Conservation (phyloP, 2,113 vertebrate genomes). For the Canis aureus region DNA sequence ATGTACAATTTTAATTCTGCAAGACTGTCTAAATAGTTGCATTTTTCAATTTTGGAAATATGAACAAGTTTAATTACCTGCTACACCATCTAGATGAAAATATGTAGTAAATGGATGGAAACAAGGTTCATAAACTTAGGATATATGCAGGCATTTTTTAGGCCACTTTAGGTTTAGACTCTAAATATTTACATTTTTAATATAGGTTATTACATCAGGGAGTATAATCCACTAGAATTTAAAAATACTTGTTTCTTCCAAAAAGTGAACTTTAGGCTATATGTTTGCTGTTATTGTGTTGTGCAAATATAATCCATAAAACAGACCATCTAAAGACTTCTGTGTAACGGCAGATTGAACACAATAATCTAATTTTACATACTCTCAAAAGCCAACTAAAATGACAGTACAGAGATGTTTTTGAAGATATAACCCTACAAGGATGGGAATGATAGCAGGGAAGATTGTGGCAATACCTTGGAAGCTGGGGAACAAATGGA, state of each 20-base stretch:
- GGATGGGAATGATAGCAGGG: not conserved
- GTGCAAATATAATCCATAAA: not conserved
- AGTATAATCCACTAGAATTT: constrained; percentile 7
- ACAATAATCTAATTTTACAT: not conserved
- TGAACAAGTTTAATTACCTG: not conserved
- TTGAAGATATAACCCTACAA: not conserved
- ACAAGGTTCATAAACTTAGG: not conserved
- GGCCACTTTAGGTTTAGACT: not conserved
- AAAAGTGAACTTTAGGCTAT: not conserved
- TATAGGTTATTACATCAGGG: not conserved
- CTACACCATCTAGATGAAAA: not conserved
- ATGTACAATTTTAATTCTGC: not conserved
- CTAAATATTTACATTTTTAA: not conserved
- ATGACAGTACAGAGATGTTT: not conserved
- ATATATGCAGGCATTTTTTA: not conserved
- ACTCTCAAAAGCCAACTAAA: not conserved
- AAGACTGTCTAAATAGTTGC: not conserved
- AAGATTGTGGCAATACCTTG: not conserved
- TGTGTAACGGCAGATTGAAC: not conserved
- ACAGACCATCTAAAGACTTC: not conserved
- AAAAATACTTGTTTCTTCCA: constrained; percentile 25
- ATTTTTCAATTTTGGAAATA: not conserved
- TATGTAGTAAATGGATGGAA: not conserved
- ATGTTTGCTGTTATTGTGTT: not conserved
- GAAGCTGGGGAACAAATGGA: not conserved